Conservation (phyloP, 2,113 vertebrate species). For the Salvelinus alpinus region DNA sequence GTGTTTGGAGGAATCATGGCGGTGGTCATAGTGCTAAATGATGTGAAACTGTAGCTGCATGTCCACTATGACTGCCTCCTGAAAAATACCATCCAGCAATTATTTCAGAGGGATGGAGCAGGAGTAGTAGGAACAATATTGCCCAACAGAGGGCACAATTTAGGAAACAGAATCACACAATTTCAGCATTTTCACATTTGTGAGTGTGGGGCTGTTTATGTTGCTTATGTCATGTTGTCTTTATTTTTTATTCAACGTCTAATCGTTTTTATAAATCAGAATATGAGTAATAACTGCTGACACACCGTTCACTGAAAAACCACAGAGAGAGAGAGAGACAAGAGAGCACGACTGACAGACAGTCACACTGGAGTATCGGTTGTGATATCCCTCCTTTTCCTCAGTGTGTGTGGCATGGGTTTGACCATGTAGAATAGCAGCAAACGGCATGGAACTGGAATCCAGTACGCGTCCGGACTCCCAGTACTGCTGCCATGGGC, state of each 20-base stretch:
- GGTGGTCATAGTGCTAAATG: too few species aligned
- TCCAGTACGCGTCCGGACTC: conserved; percentile 70
- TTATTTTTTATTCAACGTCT: background rate
- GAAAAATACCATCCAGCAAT: too few species aligned
- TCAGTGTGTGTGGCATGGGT: conserved; percentile 77
- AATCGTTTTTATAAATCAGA: background rate
- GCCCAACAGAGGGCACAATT: background rate
- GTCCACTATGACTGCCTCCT: too few species aligned
- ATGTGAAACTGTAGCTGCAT: too few species aligned
- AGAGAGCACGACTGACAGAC: conserved; percentile 3
- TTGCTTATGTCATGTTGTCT: background rate
- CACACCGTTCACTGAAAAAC: background rate
- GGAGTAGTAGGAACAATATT: background rate
- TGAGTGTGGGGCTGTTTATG: background rate
- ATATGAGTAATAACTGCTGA: background rate
- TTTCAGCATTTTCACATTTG: background rate
- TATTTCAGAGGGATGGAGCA: too few species aligned
- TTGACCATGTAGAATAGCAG: conserved; percentile 75
- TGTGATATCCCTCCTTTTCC: conserved; percentile 59
- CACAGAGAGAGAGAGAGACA: background rate
- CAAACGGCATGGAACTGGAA: conserved; percentile 84
- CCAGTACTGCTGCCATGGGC: conserved; percentile 62
- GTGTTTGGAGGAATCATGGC: too few species aligned
- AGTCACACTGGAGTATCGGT: background rate
- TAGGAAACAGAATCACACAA: background rate